These are phyloP conservation scores for Rhabdomys pumilio DNA, from an alignment of 2,797 vertebrate species.

Conservation along the genomic window DNA sequence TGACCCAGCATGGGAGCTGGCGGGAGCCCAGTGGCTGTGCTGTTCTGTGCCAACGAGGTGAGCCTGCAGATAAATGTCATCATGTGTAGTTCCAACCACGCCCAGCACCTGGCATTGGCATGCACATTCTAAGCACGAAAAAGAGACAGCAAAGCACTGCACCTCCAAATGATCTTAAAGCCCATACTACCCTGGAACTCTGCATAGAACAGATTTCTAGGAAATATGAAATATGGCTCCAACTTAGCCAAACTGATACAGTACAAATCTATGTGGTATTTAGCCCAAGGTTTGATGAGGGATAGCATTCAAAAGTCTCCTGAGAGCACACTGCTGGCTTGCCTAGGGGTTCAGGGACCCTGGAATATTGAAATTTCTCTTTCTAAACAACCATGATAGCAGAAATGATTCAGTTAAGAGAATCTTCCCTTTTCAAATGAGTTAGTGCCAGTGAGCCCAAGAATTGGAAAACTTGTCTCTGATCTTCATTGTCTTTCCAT, in stretches of 20 bases:
- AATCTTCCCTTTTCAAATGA: slow-evolving; percentile 40
- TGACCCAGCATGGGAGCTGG: slow-evolving; percentile 33
- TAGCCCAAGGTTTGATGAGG: neutral
- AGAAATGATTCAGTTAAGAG: slow-evolving; percentile 20
- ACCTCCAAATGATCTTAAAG: neutral
- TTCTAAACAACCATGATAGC: neutral
- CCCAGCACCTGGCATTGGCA: neutral
- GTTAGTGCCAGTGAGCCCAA: slow-evolving; percentile 14
- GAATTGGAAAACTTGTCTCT: neutral
- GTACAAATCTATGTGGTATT: neutral
- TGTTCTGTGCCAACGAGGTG: neutral
- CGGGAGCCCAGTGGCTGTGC: neutral
- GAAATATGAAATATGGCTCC: neutral
- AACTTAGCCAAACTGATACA: neutral
- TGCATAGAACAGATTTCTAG: slow-evolving; percentile 12
- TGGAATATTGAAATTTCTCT: neutral
- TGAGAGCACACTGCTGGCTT: neutral
- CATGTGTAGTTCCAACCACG: neutral
- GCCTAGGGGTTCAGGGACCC: neutral
- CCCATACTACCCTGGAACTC: neutral
- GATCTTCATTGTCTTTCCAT: slow-evolving; percentile 10
- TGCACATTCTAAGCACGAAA: neutral
- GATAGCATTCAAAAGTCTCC: neutral
- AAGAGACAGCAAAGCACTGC: fast-evolving
- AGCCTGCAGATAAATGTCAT: neutral